Evolutionary conservation across 2,113 vertebrate species (phyloP), one percentile per base, ranked within the genome.

Genomic region (Aphyosemion australe): DNA sequence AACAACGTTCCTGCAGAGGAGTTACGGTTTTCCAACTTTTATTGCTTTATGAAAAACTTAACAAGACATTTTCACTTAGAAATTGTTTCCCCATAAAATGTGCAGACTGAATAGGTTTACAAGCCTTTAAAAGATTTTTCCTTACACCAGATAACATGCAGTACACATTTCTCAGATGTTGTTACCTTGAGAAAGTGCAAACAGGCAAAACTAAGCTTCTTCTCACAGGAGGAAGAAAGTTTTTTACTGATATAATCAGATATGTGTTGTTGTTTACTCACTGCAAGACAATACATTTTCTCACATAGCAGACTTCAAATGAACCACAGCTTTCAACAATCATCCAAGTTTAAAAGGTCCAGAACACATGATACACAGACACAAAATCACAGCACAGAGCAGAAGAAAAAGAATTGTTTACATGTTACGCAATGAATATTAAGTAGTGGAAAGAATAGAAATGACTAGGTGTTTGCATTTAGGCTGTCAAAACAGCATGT

Each of bases 241-340:
- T 78, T 84, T 68, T 63, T 64, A 57, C 80, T 65, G 49, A 76
- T 69, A 78, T 79, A 81, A 83, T 71, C 50, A 74, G 78, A 84
- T 77, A 79, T 73, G 37, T 59, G 46, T 54, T 61, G 46, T 54
- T 85, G 84, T 88, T 90, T 89, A 79, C 74, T 63, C 20, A 13
- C 37, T 20, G 12, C 65, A 72, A 63, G 69, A 76, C 82, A 81
- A 80, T 56, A 26, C 67, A 81, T 61, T 76, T 37, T 37, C 34
- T 37, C 34, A 37, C 34, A 37, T 37, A 37, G 34, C 9, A 37
- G 34, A 37, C 34, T 37, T 7, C 34, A 37, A 37, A 37, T 37
- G 34, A 37, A 37, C 34, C 34, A 37, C 34, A 37, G 34, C 34
- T 37, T 37, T 8, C 34, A 37, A 37, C 34, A 37, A 37, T 7